Evolutionary conservation across 2,797 vertebrate species (phyloP).

Genomic region (Cossypha polioptera): DNA sequence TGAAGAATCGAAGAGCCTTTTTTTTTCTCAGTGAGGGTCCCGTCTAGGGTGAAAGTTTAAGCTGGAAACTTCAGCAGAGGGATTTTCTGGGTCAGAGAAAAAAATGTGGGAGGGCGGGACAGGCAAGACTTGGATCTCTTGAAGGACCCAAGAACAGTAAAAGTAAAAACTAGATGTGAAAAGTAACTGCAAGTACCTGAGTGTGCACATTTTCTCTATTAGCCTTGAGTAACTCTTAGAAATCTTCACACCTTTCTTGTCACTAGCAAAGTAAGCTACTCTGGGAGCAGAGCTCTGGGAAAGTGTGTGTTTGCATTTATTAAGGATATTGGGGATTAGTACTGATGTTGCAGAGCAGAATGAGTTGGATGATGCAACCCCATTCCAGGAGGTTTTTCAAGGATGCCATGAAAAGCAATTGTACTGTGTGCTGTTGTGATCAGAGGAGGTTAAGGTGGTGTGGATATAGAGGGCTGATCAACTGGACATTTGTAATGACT

Average conservation of each 20-base stretch:
- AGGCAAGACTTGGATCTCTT: not conserved
- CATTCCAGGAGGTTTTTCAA: not conserved
- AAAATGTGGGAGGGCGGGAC: not conserved
- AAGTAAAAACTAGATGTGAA: not conserved
- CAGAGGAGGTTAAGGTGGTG: not conserved
- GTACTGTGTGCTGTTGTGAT: not conserved
- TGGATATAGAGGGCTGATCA: not conserved
- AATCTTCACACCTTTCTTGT: not conserved
- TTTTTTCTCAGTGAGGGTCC: not conserved
- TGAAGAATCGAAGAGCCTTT: not conserved
- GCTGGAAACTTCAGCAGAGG: not conserved
- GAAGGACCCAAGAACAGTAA: not conserved
- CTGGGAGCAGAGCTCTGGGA: not conserved
- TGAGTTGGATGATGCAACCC: not conserved
- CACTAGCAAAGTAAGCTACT: not conserved
- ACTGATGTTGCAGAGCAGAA: not conserved
- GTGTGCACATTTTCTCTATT: not conserved
- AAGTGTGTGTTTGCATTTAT: not conserved
- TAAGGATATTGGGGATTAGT: not conserved
- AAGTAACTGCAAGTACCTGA: not conserved
- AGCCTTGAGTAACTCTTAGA: not conserved
- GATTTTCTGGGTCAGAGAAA: constrained; percentile 11
- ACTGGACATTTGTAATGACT: not conserved
- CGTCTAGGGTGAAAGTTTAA: not conserved
- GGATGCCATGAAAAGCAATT: not conserved